Evolutionary conservation across 2,113 vertebrate species (phyloP), one percentile per base, ranked within the genome.

Genomic region (Plecturocebus donacophilus): DNA sequence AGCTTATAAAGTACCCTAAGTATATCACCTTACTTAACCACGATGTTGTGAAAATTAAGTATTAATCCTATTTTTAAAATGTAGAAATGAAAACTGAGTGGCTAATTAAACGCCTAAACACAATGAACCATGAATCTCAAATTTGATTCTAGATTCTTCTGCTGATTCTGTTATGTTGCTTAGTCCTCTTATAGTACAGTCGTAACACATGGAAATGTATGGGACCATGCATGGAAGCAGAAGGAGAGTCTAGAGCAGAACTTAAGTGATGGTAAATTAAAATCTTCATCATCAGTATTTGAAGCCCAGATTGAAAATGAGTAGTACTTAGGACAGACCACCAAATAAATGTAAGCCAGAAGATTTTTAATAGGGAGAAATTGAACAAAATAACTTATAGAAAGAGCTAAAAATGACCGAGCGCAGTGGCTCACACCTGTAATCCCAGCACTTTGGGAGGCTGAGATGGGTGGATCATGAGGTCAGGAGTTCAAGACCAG

Each of bases 61-160:
- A 64, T 64, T 92, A 73, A 30, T 95, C 35, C 20, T 87, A 8
- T 92, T 94, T 94, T 58, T 88, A 23, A 94, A 95, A 85, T 64
- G 40, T 40, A 58, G 61, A 80, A 61, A n/a, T 92, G 94, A 80
- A 93, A 94, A 71, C 35, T 45, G 38, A 52, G 25, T 85, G 73
- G 8, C 52, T 90, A 76, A 68, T 66, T 94, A 82, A 84, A 66
- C 77, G 27, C 5, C 58, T 71, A 21, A 94, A 68, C 42, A 49
- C 80, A 85, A 21, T 94, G 40, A 91, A 77, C 66, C 77, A 7
- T 66, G 23, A 81, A 35, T 77, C 79, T 96, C 84, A 40, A 95
- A 83, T 96, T 95, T 86, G 84, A 73, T 94, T 85, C 68, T 93
- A 66, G 49, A 79, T 73, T 32, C 21, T 32, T 86, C 93, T 76